Conservation (phyloP, 2,888 invertebrate genomes). For the Oegoconia quadripuncta region DNA sequence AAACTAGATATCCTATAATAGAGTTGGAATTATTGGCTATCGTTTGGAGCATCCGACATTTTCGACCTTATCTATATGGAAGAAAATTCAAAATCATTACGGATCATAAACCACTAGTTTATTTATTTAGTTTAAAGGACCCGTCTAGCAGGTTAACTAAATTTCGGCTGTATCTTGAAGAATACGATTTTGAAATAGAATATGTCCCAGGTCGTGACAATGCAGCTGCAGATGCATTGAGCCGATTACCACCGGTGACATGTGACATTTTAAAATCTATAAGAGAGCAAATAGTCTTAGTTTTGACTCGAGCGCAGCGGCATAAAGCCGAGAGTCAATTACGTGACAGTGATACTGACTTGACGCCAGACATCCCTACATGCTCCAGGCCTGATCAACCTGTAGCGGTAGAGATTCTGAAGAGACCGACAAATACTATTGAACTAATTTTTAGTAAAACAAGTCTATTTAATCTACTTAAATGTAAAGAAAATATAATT, state of each 20-base stretch:
- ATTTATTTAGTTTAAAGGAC: constrained; percentile 18
- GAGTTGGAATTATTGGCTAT: constrained; percentile 3
- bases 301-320: constrained; percentile 13
- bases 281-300: constrained; percentile 2
- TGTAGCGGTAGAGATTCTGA: constrained; percentile 1
- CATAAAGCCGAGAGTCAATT: constrained; percentile 1
- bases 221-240: constrained; percentile 15
- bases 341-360: background rate
- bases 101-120: background rate
- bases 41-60: background rate
- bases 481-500: background rate
- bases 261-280: constrained; percentile 13
- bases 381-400: constrained; percentile 5
- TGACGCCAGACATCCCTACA: background rate
- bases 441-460: background rate
- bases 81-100: background rate
- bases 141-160: constrained; percentile 16
- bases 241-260: constrained; percentile 9
- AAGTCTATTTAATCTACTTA: too few relatives aligned
- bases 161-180: constrained; percentile 13
- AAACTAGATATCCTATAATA: too few relatives aligned
- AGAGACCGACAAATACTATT: constrained; percentile 1
- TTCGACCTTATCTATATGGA: background rate
- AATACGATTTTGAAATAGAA: constrained; percentile 13
- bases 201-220: constrained; percentile 16